Conservation (phyloP, 2,888 invertebrate genomes). For the Agrilus mali region DNA sequence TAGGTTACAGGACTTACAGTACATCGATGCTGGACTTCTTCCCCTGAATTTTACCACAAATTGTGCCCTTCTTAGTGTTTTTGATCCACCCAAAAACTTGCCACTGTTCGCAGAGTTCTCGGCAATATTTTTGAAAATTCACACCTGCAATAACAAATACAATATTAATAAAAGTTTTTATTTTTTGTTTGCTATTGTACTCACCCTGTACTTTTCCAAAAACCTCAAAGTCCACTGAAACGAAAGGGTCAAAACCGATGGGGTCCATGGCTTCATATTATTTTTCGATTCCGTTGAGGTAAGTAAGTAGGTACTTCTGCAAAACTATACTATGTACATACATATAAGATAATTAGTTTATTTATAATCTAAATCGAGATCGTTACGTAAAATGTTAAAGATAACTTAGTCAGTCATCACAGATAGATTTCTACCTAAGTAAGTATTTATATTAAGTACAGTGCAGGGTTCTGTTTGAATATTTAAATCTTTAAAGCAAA, state of each 20-base stretch:
- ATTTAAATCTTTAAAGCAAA: too few species aligned
- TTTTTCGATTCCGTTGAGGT: conserved; percentile 5
- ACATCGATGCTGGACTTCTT: conserved; percentile 62
- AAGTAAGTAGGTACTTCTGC: too few species aligned
- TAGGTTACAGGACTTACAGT: conserved; percentile 62
- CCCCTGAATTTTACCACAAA: conserved; percentile 83
- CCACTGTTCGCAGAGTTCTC: conserved; percentile 60
- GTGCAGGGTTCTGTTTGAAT: too few species aligned
- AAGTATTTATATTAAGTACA: too few species aligned
- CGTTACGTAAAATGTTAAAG: too few species aligned
- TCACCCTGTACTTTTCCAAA: conserved; percentile 84
- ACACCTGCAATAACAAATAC: conserved; percentile 45
- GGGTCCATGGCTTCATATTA: too few species aligned
- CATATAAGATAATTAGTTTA: too few species aligned
- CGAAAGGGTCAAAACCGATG: conserved; percentile 40
- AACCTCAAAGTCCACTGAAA: conserved; percentile 82
- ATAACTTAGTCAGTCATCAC: too few species aligned
- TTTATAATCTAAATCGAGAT: too few species aligned
- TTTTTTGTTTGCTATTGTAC: conserved; percentile 11
- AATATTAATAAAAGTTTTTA: conserved; percentile 3
- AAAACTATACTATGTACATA: too few species aligned
- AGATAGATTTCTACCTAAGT: too few species aligned
- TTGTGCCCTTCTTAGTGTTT: conserved; percentile 77
- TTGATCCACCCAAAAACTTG: conserved; percentile 84
- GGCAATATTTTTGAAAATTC: conserved; percentile 79